Percentiles rank a stretch among this genome's conserved stretches.
Conservation (phyloP, 2,113 vertebrate genomes). For the Aspidoscelis tigris region DNA sequence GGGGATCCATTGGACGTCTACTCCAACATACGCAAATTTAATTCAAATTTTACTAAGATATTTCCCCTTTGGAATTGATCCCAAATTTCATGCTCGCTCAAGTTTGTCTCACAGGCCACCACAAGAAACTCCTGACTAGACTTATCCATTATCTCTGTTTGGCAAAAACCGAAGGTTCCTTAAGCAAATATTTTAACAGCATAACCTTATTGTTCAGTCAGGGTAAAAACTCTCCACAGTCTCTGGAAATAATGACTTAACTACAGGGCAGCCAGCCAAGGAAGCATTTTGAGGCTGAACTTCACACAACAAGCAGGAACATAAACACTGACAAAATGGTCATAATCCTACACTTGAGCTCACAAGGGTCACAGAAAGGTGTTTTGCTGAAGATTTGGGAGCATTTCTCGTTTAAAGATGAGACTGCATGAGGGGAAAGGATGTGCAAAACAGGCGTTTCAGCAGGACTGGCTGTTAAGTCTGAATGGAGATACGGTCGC, state of each 20-base stretch:
- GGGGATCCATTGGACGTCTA: too few species aligned
- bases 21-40: too few species aligned
- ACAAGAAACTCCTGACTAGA: background rate
- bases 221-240: background rate
- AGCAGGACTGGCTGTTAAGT: too few species aligned
- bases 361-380: constrained; percentile 1
- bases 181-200: constrained; percentile 17
- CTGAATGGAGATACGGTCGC: too few species aligned
- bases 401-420: constrained; percentile 21
- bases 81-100: background rate
- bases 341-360: constrained; percentile 34
- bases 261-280: constrained; percentile 46
- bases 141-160: background rate
- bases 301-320: background rate
- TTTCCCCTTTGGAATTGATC: too few species aligned
- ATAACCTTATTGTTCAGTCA: constrained; percentile 15
- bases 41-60: background rate
- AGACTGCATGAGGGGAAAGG: constrained; percentile 3
- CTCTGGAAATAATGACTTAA: constrained; percentile 58
- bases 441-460: background rate
- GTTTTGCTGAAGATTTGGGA: constrained; percentile 16
- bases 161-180: constrained; percentile 24
- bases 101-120: background rate
- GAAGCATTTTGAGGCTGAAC: constrained; percentile 5
- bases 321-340: background rate